Conservation (phyloP, 2,888 invertebrate genomes). For the Xylophagus ater region DNA sequence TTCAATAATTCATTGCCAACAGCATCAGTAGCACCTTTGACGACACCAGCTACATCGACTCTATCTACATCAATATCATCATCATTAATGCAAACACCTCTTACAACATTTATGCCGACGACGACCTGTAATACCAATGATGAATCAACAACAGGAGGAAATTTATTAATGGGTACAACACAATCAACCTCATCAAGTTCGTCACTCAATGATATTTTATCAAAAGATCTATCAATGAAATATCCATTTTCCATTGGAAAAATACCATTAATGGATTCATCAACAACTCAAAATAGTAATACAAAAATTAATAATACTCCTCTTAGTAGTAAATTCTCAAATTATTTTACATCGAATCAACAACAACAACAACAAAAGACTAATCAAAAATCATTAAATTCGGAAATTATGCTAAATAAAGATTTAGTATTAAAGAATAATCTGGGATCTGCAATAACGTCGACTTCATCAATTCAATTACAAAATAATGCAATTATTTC, state of each 20-base stretch:
- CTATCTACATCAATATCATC: not conserved
- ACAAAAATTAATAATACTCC: no score
- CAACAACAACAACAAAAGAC: no score
- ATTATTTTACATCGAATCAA: no score
- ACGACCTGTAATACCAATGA: not conserved
- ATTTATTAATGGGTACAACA: not conserved
- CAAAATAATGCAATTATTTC: not conserved
- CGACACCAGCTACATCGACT: conserved; percentile 3
- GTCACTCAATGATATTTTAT: conserved; percentile 6
- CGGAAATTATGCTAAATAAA: no score
- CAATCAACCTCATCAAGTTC: not conserved
- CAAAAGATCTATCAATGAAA: conserved; percentile 13
- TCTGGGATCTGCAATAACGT: not conserved
- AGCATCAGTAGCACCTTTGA: not conserved
- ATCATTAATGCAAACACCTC: conserved; percentile 1
- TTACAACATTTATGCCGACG: not conserved
- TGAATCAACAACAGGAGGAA: conserved; percentile 1
- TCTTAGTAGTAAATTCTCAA: no score
- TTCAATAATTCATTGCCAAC: not conserved
- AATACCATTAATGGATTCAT: not conserved
- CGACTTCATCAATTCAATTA: not conserved
- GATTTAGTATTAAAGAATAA: no score
- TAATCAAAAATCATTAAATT: no score
- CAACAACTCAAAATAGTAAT: no score
- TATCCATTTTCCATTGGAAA: conserved; percentile 8